Base-by-base conservation (phyloP, 2,797 vertebrate species). In the Emydoidea blandingii region DNA sequence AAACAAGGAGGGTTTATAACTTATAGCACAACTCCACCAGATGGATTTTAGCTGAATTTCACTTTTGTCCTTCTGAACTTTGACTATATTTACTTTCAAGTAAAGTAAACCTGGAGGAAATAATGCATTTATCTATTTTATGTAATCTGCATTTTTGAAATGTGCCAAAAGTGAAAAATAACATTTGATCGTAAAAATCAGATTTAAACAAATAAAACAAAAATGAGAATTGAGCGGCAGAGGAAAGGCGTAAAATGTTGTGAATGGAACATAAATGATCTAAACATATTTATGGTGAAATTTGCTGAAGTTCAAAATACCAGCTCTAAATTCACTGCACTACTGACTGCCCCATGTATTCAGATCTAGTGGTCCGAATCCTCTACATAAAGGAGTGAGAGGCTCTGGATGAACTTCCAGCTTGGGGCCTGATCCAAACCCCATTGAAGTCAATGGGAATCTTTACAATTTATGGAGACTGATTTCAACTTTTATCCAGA, bases 21-120 rank as follows among this genome's bases (percentile, higher is more conserved):
- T 98, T 98, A 98, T 92, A 96, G 96, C 83, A 98, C 97, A 97
- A 97, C 98, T 97, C 98, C 98, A 98, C 98, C 98, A 96, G 92
- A 98, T 98, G 98, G 98, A 98, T 96, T 97, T 96, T 86, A 97
- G 97, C 76, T 98, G 98, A 98, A 98, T 98, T 98, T 98, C 98
- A 98, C 93, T 93, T 94, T 74, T 57, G 83, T 53, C 3, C 37
- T 56, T 62, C 27, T 50, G 83, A 95, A 82, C 80, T 95, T 95
- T 56, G 62, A 88, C 41, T 65, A 72, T 1, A 3, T 89, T 94
- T 85, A 41, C 8, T 72, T 95, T 47, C 25, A 83, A 23, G 57
- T 49, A 50, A 91, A 91, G 34, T 68, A 62, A 68, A 27, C 29
- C 12, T 25, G 29, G 4, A 37, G 72, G 81, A 90, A 76, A 50